A percentile compares a stretch with the other conserved stretches of the same genome.
phyloP scores from a whole-genome alignment of 2,888 invertebrate species.

The Seira musarum region DNA sequence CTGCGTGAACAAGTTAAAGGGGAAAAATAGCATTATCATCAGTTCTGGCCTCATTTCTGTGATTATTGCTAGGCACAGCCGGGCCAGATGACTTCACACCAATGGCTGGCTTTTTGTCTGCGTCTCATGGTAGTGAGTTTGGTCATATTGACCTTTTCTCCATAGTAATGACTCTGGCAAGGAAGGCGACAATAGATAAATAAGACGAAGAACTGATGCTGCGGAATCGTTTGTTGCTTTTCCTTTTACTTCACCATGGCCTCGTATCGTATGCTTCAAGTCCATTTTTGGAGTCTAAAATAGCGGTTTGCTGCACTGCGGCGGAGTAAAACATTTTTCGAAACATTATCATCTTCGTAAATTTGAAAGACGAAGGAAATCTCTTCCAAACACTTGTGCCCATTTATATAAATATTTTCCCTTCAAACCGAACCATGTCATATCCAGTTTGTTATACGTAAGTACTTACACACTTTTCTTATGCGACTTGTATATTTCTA shows the following conservation, averaged over 20 bases:
- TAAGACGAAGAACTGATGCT: too few species aligned
- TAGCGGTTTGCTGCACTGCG: not conserved
- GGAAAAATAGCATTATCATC: too few species aligned
- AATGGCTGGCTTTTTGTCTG: not conserved
- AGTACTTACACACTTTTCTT: too few species aligned
- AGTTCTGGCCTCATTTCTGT: not conserved
- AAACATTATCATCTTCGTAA: not conserved
- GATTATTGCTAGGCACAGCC: not conserved
- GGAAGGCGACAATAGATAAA: not conserved
- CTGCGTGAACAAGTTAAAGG: too few species aligned
- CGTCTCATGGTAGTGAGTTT: too few species aligned
- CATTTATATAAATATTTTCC: not conserved
- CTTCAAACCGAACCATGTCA: too few species aligned
- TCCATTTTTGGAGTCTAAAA: too few species aligned
- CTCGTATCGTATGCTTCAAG: too few species aligned
- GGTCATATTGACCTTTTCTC: not conserved
- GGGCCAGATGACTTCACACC: conserved; percentile 18
- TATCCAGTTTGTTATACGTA: not conserved
- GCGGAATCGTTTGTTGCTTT: too few species aligned
- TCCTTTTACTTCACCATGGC: too few species aligned
- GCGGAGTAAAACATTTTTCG: not conserved
- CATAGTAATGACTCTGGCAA: not conserved
- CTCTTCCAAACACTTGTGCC: conserved; percentile 2
- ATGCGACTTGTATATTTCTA: too few species aligned
- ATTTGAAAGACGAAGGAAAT: conserved; percentile 1